phyloP scores from a whole-genome alignment of 2,113 vertebrate species.

The Cettia cetti region DNA sequence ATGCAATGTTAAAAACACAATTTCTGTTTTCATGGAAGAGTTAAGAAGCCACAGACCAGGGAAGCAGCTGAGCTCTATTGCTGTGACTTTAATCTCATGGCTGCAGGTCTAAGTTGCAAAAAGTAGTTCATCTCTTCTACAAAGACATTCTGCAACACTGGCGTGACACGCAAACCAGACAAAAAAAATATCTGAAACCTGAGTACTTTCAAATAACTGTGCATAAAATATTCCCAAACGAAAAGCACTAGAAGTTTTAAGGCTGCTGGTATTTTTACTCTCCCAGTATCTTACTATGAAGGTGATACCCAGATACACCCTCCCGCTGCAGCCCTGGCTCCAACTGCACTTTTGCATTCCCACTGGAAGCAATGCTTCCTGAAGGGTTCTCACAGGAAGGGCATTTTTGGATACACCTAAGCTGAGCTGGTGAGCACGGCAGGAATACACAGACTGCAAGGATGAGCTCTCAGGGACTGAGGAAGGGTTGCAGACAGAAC shows the following conservation, averaged over 20 bases:
- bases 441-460: not conserved
- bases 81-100: not conserved
- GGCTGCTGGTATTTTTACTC: not conserved
- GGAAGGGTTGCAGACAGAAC: not conserved
- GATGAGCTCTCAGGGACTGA: not conserved
- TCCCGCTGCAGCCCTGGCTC: accelerated
- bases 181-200: not conserved
- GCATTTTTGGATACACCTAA: not conserved
- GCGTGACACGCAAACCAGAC: not conserved
- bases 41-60: not conserved
- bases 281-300: not conserved
- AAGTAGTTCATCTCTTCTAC: not conserved
- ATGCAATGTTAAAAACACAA: not conserved
- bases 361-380: accelerated
- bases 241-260: not conserved
- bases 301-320: not conserved
- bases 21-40: not conserved
- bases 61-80: not conserved
- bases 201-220: not conserved
- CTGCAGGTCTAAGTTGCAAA: not conserved
- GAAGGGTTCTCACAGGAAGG: not conserved
- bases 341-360: not conserved
- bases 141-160: not conserved
- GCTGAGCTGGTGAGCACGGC: accelerated
- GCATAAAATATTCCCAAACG: not conserved